A percentile compares a stretch with the other conserved stretches of the same genome.
phyloP scores from a whole-genome alignment of 2,797 vertebrate genomes.

The Neopelma chrysocephalum region DNA sequence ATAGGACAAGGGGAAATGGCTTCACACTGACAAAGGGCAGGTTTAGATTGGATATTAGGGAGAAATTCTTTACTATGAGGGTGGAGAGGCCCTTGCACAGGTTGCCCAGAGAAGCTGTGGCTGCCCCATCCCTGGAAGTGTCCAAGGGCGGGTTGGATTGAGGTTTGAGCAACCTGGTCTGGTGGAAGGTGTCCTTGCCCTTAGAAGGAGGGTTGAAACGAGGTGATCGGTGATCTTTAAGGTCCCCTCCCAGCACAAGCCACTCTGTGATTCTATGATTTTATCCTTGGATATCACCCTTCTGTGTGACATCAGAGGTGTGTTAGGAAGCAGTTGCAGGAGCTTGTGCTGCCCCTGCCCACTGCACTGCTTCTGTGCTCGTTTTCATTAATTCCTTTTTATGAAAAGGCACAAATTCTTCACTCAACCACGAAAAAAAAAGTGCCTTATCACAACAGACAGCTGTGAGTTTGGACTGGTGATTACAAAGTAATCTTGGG shows the following conservation, averaged over 20 bases:
- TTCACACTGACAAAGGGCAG: background rate
- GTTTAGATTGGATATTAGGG: background rate
- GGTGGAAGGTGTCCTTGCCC: background rate
- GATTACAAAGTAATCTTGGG: background rate
- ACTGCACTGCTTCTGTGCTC: background rate
- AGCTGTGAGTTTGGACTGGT: background rate
- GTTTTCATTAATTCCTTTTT: background rate
- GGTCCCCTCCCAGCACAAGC: background rate
- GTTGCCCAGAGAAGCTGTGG: background rate
- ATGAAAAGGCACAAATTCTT: background rate
- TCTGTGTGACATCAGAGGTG: background rate
- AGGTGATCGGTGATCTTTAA: background rate
- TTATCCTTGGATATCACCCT: background rate
- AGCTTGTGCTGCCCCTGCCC: background rate
- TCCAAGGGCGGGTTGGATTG: background rate
- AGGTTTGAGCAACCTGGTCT: background rate
- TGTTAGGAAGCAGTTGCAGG: rapidly evolving
- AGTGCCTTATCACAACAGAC: background rate
- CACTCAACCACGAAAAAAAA: background rate
- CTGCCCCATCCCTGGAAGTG: background rate
- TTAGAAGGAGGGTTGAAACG: background rate
- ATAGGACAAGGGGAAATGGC: background rate
- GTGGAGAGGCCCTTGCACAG: background rate
- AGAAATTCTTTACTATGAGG: background rate
- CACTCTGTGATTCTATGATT: background rate